A percentile compares a stretch with the other conserved stretches of the same genome.
These are phyloP conservation scores for Pinna nobilis DNA, from an alignment of 1,140 invertebrate genomes.

Conservation along the genomic window DNA sequence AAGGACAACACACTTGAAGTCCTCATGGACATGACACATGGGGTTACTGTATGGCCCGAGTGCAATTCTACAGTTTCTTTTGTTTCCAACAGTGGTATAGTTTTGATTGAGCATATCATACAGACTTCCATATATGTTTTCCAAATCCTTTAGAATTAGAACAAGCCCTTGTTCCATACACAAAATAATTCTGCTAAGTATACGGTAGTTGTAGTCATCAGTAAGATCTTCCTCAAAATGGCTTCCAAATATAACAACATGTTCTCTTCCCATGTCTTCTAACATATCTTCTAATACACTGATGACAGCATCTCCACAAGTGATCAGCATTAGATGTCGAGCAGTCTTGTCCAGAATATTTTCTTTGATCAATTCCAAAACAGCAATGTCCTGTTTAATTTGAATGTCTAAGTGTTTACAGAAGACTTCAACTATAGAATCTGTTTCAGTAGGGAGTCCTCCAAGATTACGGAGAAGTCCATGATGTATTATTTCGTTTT, in stretches of 20 bases:
- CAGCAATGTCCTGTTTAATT: background rate
- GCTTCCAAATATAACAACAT: slow-evolving; percentile 58
- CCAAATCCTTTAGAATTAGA: slow-evolving; percentile 59
- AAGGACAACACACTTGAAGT: slow-evolving; percentile 61
- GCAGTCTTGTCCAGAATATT: slow-evolving; percentile 46
- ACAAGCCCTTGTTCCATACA: slow-evolving; percentile 65
- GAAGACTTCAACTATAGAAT: slow-evolving; percentile 5
- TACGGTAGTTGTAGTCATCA: slow-evolving; percentile 61
- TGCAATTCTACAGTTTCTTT: slow-evolving; percentile 59
- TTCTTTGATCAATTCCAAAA: slow-evolving; percentile 45
- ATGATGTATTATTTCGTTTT: slow-evolving; percentile 22
- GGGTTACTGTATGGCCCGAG: slow-evolving; percentile 63
- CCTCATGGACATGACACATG: slow-evolving; percentile 61
- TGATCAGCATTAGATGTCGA: slow-evolving; percentile 55
- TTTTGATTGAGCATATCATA: slow-evolving; percentile 69
- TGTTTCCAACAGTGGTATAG: slow-evolving; percentile 59
- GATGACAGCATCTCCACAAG: slow-evolving; percentile 50
- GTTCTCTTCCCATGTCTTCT: slow-evolving; percentile 28
- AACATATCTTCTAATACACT: slow-evolving; percentile 45
- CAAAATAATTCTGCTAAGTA: slow-evolving; percentile 61
- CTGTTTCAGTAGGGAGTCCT: slow-evolving; percentile 47
- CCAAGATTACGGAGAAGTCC: slow-evolving; percentile 60
- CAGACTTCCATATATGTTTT: slow-evolving; percentile 64
- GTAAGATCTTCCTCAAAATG: slow-evolving; percentile 59
- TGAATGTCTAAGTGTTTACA: background rate